Evolutionary conservation across 2,797 vertebrate species (phyloP).

Genomic region (Eulemur albifrons): DNA sequence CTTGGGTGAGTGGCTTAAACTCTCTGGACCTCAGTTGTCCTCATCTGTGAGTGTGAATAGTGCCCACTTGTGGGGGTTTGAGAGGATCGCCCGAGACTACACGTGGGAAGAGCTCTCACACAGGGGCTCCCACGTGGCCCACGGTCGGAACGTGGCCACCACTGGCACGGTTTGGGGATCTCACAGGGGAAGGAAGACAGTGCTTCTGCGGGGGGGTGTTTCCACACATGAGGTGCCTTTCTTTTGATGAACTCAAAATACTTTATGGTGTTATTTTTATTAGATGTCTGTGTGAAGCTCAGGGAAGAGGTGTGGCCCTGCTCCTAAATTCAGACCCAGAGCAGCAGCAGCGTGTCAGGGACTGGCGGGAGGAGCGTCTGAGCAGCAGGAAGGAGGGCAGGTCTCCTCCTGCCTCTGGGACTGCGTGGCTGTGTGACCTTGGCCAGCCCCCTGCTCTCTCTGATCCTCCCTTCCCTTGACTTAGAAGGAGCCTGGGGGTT

Average conservation of each 20-base stretch:
- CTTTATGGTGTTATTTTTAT: background rate
- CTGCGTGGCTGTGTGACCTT: background rate
- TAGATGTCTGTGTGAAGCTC: background rate
- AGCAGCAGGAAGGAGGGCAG: background rate
- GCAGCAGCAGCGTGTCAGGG: background rate
- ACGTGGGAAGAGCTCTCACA: background rate
- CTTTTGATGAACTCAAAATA: background rate
- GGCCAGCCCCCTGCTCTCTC: background rate
- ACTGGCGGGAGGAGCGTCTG: background rate
- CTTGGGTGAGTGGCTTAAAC: background rate
- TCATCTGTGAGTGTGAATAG: background rate
- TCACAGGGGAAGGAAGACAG: background rate
- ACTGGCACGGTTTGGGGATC: background rate
- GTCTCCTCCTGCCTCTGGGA: background rate
- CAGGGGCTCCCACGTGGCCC: rapidly evolving
- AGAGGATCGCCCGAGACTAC: background rate
- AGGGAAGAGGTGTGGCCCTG: background rate
- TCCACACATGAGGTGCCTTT: background rate
- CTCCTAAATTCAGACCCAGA: background rate
- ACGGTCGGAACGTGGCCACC: background rate
- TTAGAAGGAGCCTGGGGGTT: background rate
- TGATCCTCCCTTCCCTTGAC: background rate
- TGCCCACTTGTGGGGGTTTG: rapidly evolving
- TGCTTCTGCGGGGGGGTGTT: background rate
- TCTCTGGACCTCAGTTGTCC: background rate